Evolutionary conservation across 2,113 vertebrate genomes (phyloP).

Genomic region (Halcyon senegalensis): DNA sequence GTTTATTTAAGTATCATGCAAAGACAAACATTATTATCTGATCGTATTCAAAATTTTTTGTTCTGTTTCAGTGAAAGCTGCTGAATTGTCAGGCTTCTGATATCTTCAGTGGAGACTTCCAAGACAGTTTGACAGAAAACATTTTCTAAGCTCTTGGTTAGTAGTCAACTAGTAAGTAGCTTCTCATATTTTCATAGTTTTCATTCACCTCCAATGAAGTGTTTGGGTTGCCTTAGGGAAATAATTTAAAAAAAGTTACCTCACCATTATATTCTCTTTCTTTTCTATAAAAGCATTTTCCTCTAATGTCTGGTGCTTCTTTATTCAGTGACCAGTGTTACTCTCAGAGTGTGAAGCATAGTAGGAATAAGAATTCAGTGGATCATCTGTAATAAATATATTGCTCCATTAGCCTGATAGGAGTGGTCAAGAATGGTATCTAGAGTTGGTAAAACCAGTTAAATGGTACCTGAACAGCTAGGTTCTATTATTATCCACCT

Average conservation of each 20-base stretch:
- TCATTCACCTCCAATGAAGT: neutral
- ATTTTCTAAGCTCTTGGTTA: neutral
- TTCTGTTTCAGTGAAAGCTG: conserved; percentile 29
- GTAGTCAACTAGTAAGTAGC: neutral
- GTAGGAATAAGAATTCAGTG: neutral
- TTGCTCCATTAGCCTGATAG: neutral
- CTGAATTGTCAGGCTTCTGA: neutral
- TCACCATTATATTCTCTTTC: neutral
- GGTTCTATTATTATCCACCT: neutral
- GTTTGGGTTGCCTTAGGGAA: neutral
- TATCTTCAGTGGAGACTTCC: neutral
- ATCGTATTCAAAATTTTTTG: neutral
- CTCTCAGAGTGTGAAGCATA: neutral
- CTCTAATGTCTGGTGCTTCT: neutral
- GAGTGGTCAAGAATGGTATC: neutral
- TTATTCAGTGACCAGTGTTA: neutral
- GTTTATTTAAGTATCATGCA: neutral
- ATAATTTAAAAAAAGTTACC: neutral
- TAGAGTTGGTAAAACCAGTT: neutral
- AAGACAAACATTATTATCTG: neutral
- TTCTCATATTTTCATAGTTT: neutral
- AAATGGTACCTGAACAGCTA: neutral
- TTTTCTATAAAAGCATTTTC: neutral
- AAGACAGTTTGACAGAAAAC: neutral
- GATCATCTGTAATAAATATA: neutral